These are phyloP conservation scores for Oreochromis grahami DNA, from an alignment of 2,797 vertebrate genomes.

Conservation along the genomic window DNA sequence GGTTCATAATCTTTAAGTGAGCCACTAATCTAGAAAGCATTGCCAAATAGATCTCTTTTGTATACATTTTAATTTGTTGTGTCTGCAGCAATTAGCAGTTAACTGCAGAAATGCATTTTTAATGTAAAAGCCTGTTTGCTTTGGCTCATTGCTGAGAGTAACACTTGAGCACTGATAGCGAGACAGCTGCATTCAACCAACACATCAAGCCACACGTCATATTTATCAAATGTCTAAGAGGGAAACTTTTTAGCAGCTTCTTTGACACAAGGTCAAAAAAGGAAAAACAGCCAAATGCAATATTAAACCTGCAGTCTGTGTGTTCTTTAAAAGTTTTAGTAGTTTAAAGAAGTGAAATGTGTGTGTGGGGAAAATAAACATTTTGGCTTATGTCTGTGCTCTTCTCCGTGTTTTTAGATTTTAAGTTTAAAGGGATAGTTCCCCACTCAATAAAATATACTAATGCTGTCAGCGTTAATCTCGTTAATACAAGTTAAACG, in stretches of 20 bases:
- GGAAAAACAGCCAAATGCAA: neutral
- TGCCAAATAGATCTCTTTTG: constrained; percentile 9
- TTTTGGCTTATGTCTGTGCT: neutral
- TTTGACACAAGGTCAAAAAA: neutral
- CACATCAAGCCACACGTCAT: neutral
- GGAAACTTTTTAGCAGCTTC: neutral
- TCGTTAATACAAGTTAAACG: neutral
- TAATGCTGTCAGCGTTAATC: neutral
- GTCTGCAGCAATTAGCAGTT: constrained; percentile 36
- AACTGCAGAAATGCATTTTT: constrained; percentile 14
- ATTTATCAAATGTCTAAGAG: neutral
- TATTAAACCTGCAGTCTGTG: neutral
- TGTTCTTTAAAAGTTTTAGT: neutral
- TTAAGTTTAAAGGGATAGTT: neutral
- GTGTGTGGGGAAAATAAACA: neutral
- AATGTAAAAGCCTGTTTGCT: neutral
- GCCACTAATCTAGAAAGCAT: constrained; percentile 13
- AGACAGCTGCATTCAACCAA: neutral
- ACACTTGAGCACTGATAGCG: neutral
- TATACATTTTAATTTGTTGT: constrained; percentile 40
- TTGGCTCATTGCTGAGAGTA: constrained; percentile 10
- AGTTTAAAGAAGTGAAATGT: neutral
- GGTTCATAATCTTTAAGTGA: constrained; percentile 35
- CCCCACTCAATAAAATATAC: neutral
- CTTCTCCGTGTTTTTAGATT: fast-evolving